phyloP scores from a whole-genome alignment of 64 coral and sea anemone species.

The Stichodactyla helianthus region DNA sequence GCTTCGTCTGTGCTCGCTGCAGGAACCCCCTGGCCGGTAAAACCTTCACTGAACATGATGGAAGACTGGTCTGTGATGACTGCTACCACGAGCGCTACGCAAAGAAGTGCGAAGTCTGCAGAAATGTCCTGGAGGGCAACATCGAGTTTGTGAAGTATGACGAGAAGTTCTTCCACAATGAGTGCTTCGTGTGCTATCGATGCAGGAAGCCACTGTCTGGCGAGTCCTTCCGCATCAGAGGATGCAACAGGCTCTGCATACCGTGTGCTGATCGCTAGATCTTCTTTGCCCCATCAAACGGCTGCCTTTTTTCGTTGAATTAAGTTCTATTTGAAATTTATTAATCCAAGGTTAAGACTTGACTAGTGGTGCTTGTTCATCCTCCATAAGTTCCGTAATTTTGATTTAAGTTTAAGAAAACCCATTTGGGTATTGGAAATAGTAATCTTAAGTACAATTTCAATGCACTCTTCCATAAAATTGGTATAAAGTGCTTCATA shows the following conservation, averaged over 20 bases:
- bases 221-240: not conserved
- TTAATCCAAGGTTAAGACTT: not conserved
- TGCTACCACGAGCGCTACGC: conserved; percentile 57
- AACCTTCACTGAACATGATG: conserved; percentile 51
- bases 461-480: not conserved
- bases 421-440: not conserved
- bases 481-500: not conserved
- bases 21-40: conserved; percentile 43
- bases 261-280: not conserved
- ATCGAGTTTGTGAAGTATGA: conserved; percentile 70
- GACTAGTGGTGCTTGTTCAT: not conserved
- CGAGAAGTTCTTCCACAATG: conserved; percentile 60
- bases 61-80: conserved; percentile 45
- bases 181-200: conserved; percentile 58
- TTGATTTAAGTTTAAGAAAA: too few species aligned
- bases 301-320: not conserved
- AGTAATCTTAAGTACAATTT: not conserved
- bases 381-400: too few species aligned
- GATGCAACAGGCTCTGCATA: not conserved
- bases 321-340: not conserved
- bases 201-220: conserved; percentile 49
- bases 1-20: conserved; percentile 53
- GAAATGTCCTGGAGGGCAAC: conserved; percentile 39
- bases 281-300: not conserved
- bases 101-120: conserved; percentile 52